Evolutionary conservation across 2,888 invertebrate species (phyloP), one percentile per base, ranked within the genome.

Genomic region (Frankliniella intonsa): DNA sequence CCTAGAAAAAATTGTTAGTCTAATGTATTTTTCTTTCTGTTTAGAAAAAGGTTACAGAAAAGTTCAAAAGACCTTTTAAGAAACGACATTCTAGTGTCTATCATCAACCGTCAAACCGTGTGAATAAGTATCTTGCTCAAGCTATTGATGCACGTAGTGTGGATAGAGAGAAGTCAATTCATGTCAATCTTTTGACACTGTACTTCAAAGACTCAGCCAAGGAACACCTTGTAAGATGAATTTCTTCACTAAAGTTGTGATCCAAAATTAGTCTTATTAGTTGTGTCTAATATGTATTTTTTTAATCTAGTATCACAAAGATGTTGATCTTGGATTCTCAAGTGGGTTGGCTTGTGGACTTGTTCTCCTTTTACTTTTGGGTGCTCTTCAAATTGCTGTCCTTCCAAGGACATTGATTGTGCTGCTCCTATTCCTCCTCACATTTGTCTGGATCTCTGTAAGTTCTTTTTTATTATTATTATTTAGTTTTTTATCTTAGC

Each of bases 131-230:
- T 89, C 90, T 97, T 86, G 94, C 95, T 83, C 95, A 96, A 89
- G 96, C 96, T 51, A 96, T 97, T 85, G 95, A 95, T 87, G 96
- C 96, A 55, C 91, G 97, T 84, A 95, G 95, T 86, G 95, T 97
- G 83, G 96, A 97, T 87, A 91, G 95, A 83, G 96, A 97, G 88
- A 97, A 97, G 89, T 93, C 94, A 38, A 94, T 94, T 81, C 95
- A 97, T 87, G 96, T 97, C 81, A 95, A 96, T 87, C 91, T 95
- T 81, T 89, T 95, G 83, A 96, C 96, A 8, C 89, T 97, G 81
- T 93, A 94, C 87, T 97, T 97, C 88, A 95, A 95, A 86, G 95
- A 96, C 86, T 90, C 92, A 80, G 91, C 93, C 84, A 96, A 95
- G 88, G 97, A 97, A 88, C 92, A 92, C 85, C 93, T 93, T 91